Conservation (phyloP, 2,113 vertebrate genomes). For the Hippopotamus amphibius region DNA sequence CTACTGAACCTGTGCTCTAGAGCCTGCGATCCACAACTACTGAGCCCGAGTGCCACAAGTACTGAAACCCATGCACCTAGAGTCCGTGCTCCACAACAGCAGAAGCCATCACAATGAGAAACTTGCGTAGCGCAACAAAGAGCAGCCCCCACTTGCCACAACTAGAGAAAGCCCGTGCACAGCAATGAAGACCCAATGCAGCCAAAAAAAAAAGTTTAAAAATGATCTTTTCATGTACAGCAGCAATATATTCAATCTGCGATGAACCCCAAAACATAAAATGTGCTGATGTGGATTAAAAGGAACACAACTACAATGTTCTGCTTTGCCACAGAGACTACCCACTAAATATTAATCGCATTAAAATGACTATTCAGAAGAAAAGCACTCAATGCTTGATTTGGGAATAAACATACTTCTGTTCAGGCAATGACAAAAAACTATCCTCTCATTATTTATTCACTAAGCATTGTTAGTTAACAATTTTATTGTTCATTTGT, state of each 20-base stretch:
- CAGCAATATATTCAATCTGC: not conserved
- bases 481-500: slow-evolving; percentile 60
- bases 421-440: slow-evolving; percentile 18
- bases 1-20: too few species aligned
- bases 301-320: not conserved
- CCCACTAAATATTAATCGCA: not conserved
- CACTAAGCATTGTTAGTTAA: slow-evolving; percentile 40
- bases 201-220: not conserved
- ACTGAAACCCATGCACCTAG: too few species aligned
- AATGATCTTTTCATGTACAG: not conserved
- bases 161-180: too few species aligned
- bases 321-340: not conserved
- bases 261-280: not conserved
- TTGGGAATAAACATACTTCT: slow-evolving; percentile 44
- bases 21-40: too few species aligned
- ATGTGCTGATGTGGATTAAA: not conserved
- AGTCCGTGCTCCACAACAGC: too few species aligned
- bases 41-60: too few species aligned
- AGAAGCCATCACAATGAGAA: too few species aligned
- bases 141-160: too few species aligned
- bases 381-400: not conserved
- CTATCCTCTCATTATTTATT: slow-evolving; percentile 19
- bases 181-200: too few species aligned
- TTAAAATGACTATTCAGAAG: not conserved
- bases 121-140: too few species aligned